Evolutionary conservation across 2,113 vertebrate species (phyloP).

Genomic region (Salvelinus fontinalis): DNA sequence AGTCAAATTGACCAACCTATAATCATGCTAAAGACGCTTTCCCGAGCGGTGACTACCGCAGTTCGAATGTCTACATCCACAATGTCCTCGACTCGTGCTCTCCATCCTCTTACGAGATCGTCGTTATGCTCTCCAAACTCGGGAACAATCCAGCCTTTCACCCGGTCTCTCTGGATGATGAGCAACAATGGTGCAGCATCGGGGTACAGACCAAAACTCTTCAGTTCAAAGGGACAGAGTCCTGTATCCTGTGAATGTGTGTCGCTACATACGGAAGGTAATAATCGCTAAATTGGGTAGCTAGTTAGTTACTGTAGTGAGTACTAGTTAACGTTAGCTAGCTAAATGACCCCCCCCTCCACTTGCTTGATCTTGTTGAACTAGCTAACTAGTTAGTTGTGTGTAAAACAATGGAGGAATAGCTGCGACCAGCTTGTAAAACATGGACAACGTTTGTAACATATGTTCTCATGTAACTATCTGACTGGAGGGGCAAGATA

Average conservation of each 20-base stretch:
- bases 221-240: conserved; percentile 62
- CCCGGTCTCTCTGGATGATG: conserved; percentile 79
- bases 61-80: conserved; percentile 60
- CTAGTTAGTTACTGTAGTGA: too few relatives aligned
- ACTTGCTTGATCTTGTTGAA: too few relatives aligned
- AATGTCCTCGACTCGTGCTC: conserved; percentile 40
- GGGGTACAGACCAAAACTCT: conserved; percentile 65
- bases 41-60: conserved; percentile 63
- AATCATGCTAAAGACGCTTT: conserved; percentile 71
- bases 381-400: too few relatives aligned
- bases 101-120: conserved; percentile 51
- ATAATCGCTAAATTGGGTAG: background rate
- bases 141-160: conserved; percentile 66
- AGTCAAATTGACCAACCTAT: background rate
- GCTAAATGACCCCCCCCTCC: too few relatives aligned
- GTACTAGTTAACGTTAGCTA: too few relatives aligned
- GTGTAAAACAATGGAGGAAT: too few relatives aligned
- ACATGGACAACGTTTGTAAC: background rate
- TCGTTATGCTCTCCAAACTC: conserved; percentile 45
- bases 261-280: conserved; percentile 90
- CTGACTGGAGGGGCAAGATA: too few relatives aligned
- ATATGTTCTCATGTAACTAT: too few relatives aligned
- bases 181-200: conserved; percentile 56
- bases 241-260: conserved; percentile 82
- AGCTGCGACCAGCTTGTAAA: background rate